Percentiles rank a stretch among this genome's conserved stretches.
These are phyloP conservation scores for Limnephilus marmoratus DNA, from an alignment of 2,888 invertebrate genomes.

Conservation along the genomic window DNA sequence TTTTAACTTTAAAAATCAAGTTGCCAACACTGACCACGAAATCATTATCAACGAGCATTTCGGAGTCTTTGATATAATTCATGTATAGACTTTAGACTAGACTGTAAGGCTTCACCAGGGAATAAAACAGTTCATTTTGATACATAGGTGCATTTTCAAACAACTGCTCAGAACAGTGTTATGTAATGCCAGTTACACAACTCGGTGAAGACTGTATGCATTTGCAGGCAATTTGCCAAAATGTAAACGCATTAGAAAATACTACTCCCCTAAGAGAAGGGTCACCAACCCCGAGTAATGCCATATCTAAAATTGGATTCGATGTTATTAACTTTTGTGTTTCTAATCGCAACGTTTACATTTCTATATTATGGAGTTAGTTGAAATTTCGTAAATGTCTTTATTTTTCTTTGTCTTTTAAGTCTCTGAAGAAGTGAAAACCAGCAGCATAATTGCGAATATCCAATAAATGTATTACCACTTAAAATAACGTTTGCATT, in stretches of 20 bases:
- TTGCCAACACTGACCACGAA: neutral
- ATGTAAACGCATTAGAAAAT: neutral
- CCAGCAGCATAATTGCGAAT: neutral
- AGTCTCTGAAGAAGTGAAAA: neutral
- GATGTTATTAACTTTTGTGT: neutral
- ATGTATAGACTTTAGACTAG: neutral
- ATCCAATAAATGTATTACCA: neutral
- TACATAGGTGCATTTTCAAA: neutral
- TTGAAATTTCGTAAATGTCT: neutral
- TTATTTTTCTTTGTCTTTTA: neutral
- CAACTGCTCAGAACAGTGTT: neutral
- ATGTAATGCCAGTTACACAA: neutral
- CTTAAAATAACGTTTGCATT: neutral
- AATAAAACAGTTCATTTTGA: neutral
- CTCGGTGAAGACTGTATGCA: neutral
- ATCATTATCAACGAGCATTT: neutral
- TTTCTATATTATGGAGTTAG: neutral
- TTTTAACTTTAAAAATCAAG: neutral
- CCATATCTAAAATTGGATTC: neutral
- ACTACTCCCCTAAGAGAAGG: neutral
- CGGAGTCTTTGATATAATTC: neutral
- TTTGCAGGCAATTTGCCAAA: slow-evolving; percentile 8
- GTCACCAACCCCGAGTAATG: slow-evolving; percentile 11
- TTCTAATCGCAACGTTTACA: neutral
- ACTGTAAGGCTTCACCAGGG: neutral